Conservation (phyloP, 2,888 invertebrate genomes). For the Terebella lapidaria region DNA sequence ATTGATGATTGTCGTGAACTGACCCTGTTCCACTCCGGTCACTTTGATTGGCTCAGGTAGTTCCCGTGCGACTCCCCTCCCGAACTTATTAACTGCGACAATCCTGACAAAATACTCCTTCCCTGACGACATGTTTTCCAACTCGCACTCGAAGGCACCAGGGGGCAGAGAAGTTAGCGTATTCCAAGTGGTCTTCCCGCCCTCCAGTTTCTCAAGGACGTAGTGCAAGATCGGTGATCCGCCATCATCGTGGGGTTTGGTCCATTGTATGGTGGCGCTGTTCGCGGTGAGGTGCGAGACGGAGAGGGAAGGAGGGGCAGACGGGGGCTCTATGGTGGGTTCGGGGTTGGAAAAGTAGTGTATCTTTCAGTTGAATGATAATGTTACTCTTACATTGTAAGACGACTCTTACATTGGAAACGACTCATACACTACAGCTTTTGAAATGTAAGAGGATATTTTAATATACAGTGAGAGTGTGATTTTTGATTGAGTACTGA, state of each 20-base stretch:
- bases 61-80: conserved; percentile 25
- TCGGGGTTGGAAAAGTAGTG: too few species aligned
- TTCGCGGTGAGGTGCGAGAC: conserved; percentile 15
- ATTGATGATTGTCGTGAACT: neutral
- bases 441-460: too few species aligned
- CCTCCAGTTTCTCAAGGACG: conserved; percentile 37
- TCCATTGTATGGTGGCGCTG: conserved; percentile 25
- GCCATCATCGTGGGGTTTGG: conserved; percentile 22
- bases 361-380: neutral
- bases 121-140: conserved; percentile 28
- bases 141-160: conserved; percentile 23
- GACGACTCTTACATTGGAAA: too few species aligned
- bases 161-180: conserved; percentile 26
- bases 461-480: too few species aligned
- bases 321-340: conserved; percentile 19
- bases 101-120: conserved; percentile 32
- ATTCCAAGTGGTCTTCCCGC: conserved; percentile 34
- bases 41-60: conserved; percentile 19
- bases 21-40: conserved; percentile 6
- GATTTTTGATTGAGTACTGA: too few species aligned
- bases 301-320: conserved; percentile 14
- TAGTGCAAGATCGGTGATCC: conserved; percentile 36
- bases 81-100: conserved; percentile 29
- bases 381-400: too few species aligned
- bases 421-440: too few species aligned